phyloP scores from a whole-genome alignment of 2,888 invertebrate species.

The Dugesia japonica region DNA sequence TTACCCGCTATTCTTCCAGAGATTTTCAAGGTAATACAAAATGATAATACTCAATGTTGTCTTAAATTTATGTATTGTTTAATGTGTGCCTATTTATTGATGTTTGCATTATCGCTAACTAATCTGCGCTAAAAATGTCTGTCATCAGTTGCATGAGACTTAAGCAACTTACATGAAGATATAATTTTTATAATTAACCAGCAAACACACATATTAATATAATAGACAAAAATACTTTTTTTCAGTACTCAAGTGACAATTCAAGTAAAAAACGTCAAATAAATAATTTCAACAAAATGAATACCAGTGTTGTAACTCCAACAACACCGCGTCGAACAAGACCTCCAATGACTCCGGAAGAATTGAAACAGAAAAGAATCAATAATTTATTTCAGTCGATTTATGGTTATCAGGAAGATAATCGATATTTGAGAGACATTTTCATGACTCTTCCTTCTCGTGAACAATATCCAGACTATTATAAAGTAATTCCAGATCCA shows the following conservation, averaged over 20 bases:
- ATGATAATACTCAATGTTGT: neutral
- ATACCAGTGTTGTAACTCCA: neutral
- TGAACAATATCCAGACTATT: slow-evolving; percentile 82
- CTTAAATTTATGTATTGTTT: too few species aligned
- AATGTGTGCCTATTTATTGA: neutral
- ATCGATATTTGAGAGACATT: slow-evolving; percentile 68
- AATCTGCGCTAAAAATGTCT: too few species aligned
- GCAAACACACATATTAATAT: too few species aligned
- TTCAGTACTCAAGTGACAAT: neutral
- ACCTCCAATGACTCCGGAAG: slow-evolving; percentile 25
- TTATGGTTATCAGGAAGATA: slow-evolving; percentile 41
- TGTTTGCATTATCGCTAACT: too few species aligned
- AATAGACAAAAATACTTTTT: too few species aligned
- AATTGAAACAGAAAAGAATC: slow-evolving; percentile 28
- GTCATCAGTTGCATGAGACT: too few species aligned
- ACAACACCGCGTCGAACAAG: neutral
- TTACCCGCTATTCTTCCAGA: slow-evolving; percentile 33
- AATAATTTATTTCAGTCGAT: slow-evolving; percentile 23
- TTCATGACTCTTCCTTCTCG: slow-evolving; percentile 92
- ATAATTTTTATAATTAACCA: too few species aligned
- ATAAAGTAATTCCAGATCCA: slow-evolving; percentile 75
- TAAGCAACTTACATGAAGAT: too few species aligned
- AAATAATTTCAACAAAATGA: neutral
- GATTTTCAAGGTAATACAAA: slow-evolving; percentile 32
- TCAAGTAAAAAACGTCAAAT: neutral